Evolutionary conservation across 2,113 vertebrate species (phyloP).

Genomic region (Ammodramus savannarum): DNA sequence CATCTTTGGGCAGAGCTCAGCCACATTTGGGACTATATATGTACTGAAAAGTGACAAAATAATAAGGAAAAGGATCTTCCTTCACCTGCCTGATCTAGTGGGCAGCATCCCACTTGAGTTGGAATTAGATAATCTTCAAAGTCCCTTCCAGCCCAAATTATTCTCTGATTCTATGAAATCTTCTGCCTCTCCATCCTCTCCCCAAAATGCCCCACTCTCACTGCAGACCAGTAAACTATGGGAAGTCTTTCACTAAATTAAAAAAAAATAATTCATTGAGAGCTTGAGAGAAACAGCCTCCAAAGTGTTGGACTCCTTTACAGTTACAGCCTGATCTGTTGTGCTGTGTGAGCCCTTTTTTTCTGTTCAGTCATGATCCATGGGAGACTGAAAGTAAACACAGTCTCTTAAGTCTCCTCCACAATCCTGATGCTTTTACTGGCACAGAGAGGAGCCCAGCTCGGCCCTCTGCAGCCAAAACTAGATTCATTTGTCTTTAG

Average conservation of each 20-base stretch:
- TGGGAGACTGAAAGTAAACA: slow-evolving; percentile 18
- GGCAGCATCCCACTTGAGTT: background rate
- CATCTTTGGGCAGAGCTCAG: background rate
- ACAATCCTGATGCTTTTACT: background rate
- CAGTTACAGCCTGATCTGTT: background rate
- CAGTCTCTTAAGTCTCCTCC: slow-evolving; percentile 11
- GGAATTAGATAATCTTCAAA: background rate
- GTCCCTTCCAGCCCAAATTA: background rate
- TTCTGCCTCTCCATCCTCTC: background rate
- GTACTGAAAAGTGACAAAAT: background rate
- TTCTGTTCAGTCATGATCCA: background rate
- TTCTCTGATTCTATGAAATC: background rate
- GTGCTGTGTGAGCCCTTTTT: background rate
- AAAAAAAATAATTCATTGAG: background rate
- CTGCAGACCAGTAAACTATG: background rate
- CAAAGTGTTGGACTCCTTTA: background rate
- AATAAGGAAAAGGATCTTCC: background rate
- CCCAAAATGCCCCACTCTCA: background rate
- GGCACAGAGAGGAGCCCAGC: background rate
- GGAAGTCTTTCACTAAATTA: background rate
- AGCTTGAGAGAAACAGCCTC: background rate
- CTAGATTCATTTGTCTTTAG: background rate
- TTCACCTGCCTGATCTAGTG: background rate
- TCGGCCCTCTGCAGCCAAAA: slow-evolving; percentile 1
- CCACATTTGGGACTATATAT: fast-evolving